Evolutionary conservation across 2,888 invertebrate genomes (phyloP).

Genomic region (Chelonus formosanus): DNA sequence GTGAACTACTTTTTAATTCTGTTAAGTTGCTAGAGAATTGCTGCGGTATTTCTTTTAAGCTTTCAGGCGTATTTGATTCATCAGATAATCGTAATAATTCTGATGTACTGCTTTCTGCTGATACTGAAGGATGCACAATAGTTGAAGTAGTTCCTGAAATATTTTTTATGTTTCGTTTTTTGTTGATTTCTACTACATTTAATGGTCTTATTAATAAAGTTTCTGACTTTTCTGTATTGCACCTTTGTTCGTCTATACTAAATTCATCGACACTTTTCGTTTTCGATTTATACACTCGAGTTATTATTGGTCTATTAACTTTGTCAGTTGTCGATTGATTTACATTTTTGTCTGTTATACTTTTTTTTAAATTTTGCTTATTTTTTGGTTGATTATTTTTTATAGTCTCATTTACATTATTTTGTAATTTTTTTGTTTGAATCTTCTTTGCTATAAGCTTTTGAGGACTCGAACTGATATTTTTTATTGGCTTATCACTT

Average conservation of each 20-base stretch:
- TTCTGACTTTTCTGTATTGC: constrained; percentile 33
- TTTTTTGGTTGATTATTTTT: no score
- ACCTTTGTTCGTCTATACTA: constrained; percentile 43
- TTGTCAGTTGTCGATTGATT: constrained; percentile 25
- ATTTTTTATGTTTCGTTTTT: no score
- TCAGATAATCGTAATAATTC: background rate
- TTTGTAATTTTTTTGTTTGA: no score
- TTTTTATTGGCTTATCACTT: no score
- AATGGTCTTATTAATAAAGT: no score
- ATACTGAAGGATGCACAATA: background rate
- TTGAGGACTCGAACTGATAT: no score
- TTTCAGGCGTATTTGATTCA: background rate
- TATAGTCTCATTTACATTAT: no score
- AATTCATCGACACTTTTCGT: constrained; percentile 52
- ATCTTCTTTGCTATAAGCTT: no score
- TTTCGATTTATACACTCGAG: constrained; percentile 52
- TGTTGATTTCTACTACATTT: no score
- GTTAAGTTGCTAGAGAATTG: background rate
- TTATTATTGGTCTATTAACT: constrained; percentile 29
- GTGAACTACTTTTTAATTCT: background rate
- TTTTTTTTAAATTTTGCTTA: constrained; percentile 14
- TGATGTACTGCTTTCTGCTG: background rate
- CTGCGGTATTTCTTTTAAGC: background rate
- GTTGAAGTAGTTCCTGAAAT: constrained; percentile 9
- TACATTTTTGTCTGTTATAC: constrained; percentile 33